Base-by-base conservation (phyloP, 2,888 invertebrate species). In the Aphodius granarius region DNA sequence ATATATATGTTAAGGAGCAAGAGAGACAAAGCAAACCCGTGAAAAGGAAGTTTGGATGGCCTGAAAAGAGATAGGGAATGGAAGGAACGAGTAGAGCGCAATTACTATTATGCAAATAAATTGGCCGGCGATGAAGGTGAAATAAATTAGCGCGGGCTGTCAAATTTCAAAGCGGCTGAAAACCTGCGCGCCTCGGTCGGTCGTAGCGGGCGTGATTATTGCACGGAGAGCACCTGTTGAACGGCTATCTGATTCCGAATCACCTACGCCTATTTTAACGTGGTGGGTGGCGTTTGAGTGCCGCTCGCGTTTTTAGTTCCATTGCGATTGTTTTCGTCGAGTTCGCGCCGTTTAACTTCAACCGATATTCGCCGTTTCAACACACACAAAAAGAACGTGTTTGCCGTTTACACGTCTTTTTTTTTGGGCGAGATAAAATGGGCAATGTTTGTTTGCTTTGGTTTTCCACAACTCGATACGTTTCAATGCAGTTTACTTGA, bases 141-240 rank as follows among this genome's bases (percentile, higher is more conserved):
- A 43, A 43, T 43, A 43, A 43, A 43, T 43, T 43, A 43, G 13
- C 43, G 2, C 6, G 43, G 2, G 13, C 43, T 43, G 43, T 43
- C 43, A 43, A 43, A 43, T 43, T 43, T 43, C 43, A 43, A 43
- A 43, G 43, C 43, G 43, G 43, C 43, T 43, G 43, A 43, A 43
- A 43, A 43, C 43, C 43, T 43, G 43, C 13, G 43, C 43, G 43
- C 43, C 43, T 43, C 43, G 43, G 43, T 43, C 43, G 43, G 43
- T 43, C 43, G 43, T 43, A 3, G 43, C 43, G 43, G 43, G 43
- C 43, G 43, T 43, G 43, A 43, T 43, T 43, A 76, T 78, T 78
- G 77, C 74, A 75, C 72, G n/a, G n/a, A 70, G 72, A 75, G 77
- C 79, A 79, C 79, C 79, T 79, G 79, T 79, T 79, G 79, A 79